A percentile compares a stretch with the other conserved stretches of the same genome.
These are phyloP conservation scores for Leguminivora glycinivorella DNA, from an alignment of 1,140 invertebrate genomes.

Conservation along the genomic window DNA sequence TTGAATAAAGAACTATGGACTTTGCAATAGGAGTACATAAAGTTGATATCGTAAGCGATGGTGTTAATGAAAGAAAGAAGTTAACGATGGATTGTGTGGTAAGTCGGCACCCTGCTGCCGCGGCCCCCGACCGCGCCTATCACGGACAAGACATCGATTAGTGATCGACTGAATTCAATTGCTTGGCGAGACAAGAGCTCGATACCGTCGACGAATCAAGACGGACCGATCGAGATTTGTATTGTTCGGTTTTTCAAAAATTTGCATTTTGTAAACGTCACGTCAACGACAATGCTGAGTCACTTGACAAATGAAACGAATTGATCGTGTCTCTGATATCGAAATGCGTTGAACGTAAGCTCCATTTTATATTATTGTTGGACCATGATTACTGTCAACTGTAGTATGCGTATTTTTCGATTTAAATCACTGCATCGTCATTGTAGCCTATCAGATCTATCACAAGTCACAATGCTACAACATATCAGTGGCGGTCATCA, in stretches of 20 bases:
- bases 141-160: conserved; percentile 79
- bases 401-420: conserved; percentile 45
- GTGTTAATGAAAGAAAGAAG: conserved; percentile 76
- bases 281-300: conserved; percentile 76
- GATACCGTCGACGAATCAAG: conserved; percentile 72
- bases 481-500: neutral
- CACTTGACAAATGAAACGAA: conserved; percentile 75
- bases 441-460: conserved; percentile 40
- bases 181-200: conserved; percentile 70
- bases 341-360: conserved; percentile 75
- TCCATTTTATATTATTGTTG: conserved; percentile 69
- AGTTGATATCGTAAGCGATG: conserved; percentile 62
- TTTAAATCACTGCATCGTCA: conserved; percentile 45
- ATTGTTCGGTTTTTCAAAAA: conserved; percentile 77
- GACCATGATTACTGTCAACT: conserved; percentile 77
- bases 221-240: conserved; percentile 67
- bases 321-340: conserved; percentile 70
- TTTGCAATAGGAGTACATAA: conserved; percentile 51
- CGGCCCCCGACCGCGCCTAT: conserved; percentile 73
- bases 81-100: conserved; percentile 79
- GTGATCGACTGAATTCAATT: conserved; percentile 79
- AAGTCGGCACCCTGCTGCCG: conserved; percentile 78
- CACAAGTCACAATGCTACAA: conserved; percentile 35
- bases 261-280: conserved; percentile 78
- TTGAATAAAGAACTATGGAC: conserved; percentile 57